Percentiles rank a stretch among this genome's conserved stretches.
These are phyloP conservation scores for Psilanteris sp. DNA, from an alignment of 1,140 invertebrate species.

Conservation along the genomic window DNA sequence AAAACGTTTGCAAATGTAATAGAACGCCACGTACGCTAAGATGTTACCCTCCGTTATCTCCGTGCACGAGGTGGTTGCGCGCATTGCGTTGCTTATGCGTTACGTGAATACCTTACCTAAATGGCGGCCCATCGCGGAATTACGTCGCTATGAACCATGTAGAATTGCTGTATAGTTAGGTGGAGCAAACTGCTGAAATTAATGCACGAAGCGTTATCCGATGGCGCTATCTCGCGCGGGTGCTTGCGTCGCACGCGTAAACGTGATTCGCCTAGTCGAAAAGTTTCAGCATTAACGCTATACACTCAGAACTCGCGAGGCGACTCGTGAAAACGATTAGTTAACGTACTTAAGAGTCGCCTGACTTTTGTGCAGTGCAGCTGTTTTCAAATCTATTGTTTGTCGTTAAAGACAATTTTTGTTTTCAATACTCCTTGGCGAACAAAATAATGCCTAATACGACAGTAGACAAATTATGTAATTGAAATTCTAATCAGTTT, in stretches of 20 bases:
- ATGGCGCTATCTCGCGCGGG: slow-evolving; percentile 55
- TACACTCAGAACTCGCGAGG: slow-evolving; percentile 41
- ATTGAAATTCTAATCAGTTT: too few species aligned
- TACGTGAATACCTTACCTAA: slow-evolving; percentile 74
- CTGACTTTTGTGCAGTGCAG: slow-evolving; percentile 31
- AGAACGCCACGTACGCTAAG: slow-evolving; percentile 63
- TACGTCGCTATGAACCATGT: slow-evolving; percentile 45
- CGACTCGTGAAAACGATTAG: slow-evolving; percentile 49
- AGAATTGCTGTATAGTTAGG: slow-evolving; percentile 51
- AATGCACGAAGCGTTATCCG: slow-evolving; percentile 61
- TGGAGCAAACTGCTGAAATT: slow-evolving; percentile 63
- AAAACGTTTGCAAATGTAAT: slow-evolving; percentile 55
- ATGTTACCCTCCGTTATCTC: slow-evolving; percentile 70
- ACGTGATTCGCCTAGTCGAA: slow-evolving; percentile 65
- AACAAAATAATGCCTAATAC: too few species aligned
- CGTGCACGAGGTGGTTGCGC: slow-evolving; percentile 71
- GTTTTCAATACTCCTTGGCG: too few species aligned
- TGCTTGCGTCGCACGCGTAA: slow-evolving; percentile 57
- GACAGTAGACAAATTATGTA: too few species aligned
- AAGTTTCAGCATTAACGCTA: slow-evolving; percentile 61
- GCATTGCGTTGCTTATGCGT: slow-evolving; percentile 71
- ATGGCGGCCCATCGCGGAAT: slow-evolving; percentile 54
- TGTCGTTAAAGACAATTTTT: not conserved
- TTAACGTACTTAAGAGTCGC: slow-evolving; percentile 23
- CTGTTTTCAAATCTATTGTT: slow-evolving; percentile 37